These are phyloP conservation scores for Odontesthes bonariensis DNA, from an alignment of 2,113 vertebrate genomes.

Conservation along the genomic window DNA sequence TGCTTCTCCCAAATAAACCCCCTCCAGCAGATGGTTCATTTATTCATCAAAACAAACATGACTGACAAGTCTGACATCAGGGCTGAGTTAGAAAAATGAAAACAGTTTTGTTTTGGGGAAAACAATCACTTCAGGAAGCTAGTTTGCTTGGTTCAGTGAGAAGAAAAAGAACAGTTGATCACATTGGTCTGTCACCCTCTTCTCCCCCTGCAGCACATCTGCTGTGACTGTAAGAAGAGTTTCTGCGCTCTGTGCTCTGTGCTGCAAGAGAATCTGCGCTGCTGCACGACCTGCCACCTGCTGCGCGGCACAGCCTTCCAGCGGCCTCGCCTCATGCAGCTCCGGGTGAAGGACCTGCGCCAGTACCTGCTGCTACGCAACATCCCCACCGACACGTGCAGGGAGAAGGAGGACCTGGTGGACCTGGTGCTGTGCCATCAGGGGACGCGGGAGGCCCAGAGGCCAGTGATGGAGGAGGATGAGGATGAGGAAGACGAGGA, in stretches of 20 bases:
- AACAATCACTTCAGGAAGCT: slow-evolving; percentile 2
- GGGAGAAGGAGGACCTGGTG: slow-evolving; percentile 97
- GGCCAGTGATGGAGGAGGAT: slow-evolving; percentile 68
- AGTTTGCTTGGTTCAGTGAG: slow-evolving; percentile 5
- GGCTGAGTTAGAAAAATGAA: slow-evolving; percentile 7
- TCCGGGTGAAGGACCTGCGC: slow-evolving; percentile 94
- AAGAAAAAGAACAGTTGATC: slow-evolving; percentile 32
- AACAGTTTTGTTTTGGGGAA: neutral
- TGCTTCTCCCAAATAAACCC: slow-evolving; percentile 1
- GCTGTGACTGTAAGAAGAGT: slow-evolving; percentile 95
- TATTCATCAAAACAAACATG: slow-evolving; percentile 33
- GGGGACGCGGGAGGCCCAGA: slow-evolving; percentile 64
- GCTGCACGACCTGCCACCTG: slow-evolving; percentile 92
- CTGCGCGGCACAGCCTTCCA: slow-evolving; percentile 93
- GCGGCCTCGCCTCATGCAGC: slow-evolving; percentile 91
- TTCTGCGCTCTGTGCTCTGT: slow-evolving; percentile 95
- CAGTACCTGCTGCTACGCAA: slow-evolving; percentile 95
- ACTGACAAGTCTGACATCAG: slow-evolving; percentile 5
- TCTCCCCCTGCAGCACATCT: slow-evolving; percentile 86
- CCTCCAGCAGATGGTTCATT: slow-evolving; percentile 9
- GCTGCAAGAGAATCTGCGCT: slow-evolving; percentile 89
- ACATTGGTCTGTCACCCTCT: neutral
- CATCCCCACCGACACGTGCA: slow-evolving; percentile 93
- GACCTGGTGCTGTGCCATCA: slow-evolving; percentile 94
- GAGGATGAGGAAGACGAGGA: slow-evolving; percentile 59